These are phyloP conservation scores for Forbesichthys agassizii DNA, from an alignment of 2,113 vertebrate genomes.

Conservation along the genomic window DNA sequence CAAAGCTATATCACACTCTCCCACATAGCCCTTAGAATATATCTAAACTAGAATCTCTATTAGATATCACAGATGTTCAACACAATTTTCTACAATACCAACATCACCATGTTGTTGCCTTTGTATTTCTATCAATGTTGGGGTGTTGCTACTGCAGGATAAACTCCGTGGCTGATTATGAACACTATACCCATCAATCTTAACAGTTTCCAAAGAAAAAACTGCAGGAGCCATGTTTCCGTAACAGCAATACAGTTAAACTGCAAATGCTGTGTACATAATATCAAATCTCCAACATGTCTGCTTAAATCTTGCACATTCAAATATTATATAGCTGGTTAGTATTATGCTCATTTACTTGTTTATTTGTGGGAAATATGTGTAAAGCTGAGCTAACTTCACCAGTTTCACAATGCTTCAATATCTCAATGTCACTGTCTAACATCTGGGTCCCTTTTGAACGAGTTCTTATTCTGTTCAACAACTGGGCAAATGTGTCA, in stretches of 20 bases:
- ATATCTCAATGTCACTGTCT: background rate
- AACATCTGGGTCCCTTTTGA: slow-evolving; percentile 1
- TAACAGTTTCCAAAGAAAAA: background rate
- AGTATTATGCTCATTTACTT: too few species aligned
- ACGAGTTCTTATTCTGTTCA: background rate
- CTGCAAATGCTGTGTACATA: background rate
- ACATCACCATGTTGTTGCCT: background rate
- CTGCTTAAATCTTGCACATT: background rate
- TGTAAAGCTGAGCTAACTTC: too few species aligned
- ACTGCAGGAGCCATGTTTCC: background rate
- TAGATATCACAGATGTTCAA: too few species aligned
- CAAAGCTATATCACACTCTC: too few species aligned
- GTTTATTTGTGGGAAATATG: too few species aligned
- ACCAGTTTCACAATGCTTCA: too few species aligned
- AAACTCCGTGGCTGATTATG: background rate
- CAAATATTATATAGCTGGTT: background rate
- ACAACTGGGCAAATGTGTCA: background rate
- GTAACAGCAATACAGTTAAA: slow-evolving; percentile 2
- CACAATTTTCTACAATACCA: background rate
- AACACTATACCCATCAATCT: background rate
- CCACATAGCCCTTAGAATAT: too few species aligned
- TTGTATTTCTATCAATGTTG: background rate
- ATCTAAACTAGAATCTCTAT: too few species aligned
- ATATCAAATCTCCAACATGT: background rate
- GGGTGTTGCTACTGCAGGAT: background rate